Evolutionary conservation across 2,888 invertebrate genomes (phyloP).

Genomic region (Latrodectus hesperus): DNA sequence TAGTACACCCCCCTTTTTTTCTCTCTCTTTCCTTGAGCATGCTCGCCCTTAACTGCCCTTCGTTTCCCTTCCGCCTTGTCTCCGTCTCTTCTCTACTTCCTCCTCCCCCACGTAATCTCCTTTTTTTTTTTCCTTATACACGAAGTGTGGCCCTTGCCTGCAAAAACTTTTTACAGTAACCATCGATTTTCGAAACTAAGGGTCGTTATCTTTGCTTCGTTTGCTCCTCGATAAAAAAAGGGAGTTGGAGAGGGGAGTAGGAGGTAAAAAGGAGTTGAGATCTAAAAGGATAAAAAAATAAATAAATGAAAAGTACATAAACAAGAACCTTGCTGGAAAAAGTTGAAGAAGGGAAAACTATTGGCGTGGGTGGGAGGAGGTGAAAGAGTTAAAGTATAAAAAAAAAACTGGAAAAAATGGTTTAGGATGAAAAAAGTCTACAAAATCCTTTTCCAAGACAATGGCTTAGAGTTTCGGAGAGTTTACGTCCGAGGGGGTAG

Average conservation of each 20-base stretch:
- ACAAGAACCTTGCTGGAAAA: slow-evolving; percentile 44
- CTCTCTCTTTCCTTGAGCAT: slow-evolving; percentile 5
- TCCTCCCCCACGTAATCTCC: slow-evolving; percentile 1
- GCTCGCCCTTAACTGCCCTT: slow-evolving; percentile 15
- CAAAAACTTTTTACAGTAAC: slow-evolving; percentile 68
- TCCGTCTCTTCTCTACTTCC: not conserved
- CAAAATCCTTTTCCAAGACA: slow-evolving; percentile 66
- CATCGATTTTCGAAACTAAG: slow-evolving; percentile 67
- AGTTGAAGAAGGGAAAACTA: slow-evolving; percentile 23
- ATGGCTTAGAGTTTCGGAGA: slow-evolving; percentile 68
- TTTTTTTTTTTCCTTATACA: slow-evolving; percentile 11
- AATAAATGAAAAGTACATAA: slow-evolving; percentile 64
- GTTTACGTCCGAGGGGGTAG: slow-evolving; percentile 44
- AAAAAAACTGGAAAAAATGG: slow-evolving; percentile 22
- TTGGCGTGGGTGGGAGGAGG: not conserved
- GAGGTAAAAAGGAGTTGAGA: slow-evolving; percentile 22
- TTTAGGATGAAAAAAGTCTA: slow-evolving; percentile 18
- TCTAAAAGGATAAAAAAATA: slow-evolving; percentile 26
- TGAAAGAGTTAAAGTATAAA: slow-evolving; percentile 31
- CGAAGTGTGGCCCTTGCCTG: slow-evolving; percentile 28
- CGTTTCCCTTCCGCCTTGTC: slow-evolving; percentile 2
- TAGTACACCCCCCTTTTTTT: not conserved
- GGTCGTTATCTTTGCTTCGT: slow-evolving; percentile 69
- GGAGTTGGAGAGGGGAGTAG: slow-evolving; percentile 1
- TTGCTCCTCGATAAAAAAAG: slow-evolving; percentile 43